Percentiles rank a stretch among this genome's conserved stretches.
Conservation (phyloP, 2,888 invertebrate genomes). For the Cancer borealis region DNA sequence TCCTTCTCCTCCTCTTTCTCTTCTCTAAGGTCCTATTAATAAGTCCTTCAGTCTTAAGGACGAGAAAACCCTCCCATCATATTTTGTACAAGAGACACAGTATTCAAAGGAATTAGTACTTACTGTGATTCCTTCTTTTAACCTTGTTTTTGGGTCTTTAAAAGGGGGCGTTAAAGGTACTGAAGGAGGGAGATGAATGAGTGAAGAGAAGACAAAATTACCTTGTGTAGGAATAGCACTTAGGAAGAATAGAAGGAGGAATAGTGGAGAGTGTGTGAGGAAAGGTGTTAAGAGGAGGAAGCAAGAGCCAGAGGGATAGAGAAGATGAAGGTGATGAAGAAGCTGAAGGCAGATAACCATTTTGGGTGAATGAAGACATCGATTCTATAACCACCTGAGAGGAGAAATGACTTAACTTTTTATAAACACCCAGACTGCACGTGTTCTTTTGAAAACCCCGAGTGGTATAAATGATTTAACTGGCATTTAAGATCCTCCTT, state of each 20-base stretch:
- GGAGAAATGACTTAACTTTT: neutral
- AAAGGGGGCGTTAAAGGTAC: neutral
- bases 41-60: neutral
- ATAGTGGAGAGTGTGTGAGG: neutral
- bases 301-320: neutral
- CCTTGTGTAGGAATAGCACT: neutral
- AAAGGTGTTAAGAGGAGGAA: neutral
- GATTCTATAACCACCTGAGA: neutral
- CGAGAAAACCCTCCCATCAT: no score
- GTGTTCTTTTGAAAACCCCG: neutral
- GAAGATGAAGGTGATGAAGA: neutral
- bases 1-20: neutral
- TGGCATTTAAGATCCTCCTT: neutral
- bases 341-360: neutral
- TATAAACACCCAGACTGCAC: neutral
- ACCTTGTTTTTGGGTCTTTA: neutral
- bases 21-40: neutral
- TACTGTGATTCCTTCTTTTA: neutral
- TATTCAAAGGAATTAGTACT: neutral
- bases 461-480: neutral
- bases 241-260: neutral
- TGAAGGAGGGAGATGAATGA: no score
- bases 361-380: neutral
- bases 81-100: no score
- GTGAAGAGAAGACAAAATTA: no score